A percentile compares a stretch with the other conserved stretches of the same genome.
Conservation (phyloP, 2,888 invertebrate species). For the Lasioglossum villosulum region DNA sequence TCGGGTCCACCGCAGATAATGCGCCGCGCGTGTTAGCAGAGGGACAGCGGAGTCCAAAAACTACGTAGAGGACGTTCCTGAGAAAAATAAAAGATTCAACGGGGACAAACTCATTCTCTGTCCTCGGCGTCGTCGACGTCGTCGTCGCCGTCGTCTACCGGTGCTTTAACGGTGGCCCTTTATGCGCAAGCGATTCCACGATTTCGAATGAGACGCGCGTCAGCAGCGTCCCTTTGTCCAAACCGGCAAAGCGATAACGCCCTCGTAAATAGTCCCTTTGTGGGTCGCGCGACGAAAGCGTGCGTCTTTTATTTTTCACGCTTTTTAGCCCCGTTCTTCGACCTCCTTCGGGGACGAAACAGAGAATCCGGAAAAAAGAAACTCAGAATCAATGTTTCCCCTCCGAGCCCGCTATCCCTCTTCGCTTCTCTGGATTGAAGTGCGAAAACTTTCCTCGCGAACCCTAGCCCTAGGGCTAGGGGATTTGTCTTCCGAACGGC, state of each 20-base stretch:
- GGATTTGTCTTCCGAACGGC: not conserved
- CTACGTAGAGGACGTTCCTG: not conserved
- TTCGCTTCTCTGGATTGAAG: not conserved
- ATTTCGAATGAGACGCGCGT: slow-evolving; percentile 59
- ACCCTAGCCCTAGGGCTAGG: not conserved
- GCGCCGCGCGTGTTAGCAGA: not conserved
- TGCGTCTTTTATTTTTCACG: slow-evolving; percentile 18
- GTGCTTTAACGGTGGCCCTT: slow-evolving; percentile 29
- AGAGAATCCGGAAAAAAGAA: not conserved
- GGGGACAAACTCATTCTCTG: slow-evolving; percentile 29
- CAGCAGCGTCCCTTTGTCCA: slow-evolving; percentile 48
- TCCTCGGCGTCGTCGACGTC: not conserved
- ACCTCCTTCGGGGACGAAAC: slow-evolving; percentile 25
- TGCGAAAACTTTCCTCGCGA: not conserved
- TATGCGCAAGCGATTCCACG: slow-evolving; percentile 55
- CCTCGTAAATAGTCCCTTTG: slow-evolving; percentile 61
- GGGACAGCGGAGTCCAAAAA: not conserved
- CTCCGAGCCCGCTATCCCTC: not conserved
- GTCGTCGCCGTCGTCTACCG: slow-evolving; percentile 11
- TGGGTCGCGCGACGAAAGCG: slow-evolving; percentile 36
- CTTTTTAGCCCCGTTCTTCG: slow-evolving; percentile 7
- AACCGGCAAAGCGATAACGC: slow-evolving; percentile 53
- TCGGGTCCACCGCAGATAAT: not conserved
- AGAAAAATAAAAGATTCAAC: slow-evolving; percentile 27
- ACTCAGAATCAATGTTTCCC: not conserved